phyloP scores from a whole-genome alignment of 1,140 invertebrate genomes.

The Orchestia grillus region DNA sequence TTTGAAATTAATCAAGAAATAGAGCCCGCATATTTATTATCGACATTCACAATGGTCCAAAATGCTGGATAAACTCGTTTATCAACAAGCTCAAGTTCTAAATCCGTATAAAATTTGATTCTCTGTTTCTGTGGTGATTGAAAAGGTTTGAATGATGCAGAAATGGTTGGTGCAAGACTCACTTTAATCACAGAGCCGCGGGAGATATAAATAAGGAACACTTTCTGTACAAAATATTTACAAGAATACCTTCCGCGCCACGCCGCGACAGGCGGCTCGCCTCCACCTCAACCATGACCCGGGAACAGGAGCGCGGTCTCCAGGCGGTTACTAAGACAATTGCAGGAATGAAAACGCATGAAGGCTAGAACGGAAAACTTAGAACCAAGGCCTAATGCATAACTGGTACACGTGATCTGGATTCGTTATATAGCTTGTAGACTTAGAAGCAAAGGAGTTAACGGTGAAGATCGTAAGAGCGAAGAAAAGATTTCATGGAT shows the following conservation, averaged over 20 bases:
- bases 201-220: slow-evolving; percentile 54
- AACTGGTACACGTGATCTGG: not conserved
- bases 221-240: slow-evolving; percentile 55
- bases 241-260: not conserved
- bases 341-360: not conserved
- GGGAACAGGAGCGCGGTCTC: not conserved
- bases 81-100: too few species aligned
- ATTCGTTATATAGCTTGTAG: not conserved
- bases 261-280: not conserved
- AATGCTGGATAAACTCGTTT: too few species aligned
- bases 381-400: not conserved
- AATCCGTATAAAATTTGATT: not conserved
- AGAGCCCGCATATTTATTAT: too few species aligned
- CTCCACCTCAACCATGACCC: not conserved
- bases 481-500: not conserved
- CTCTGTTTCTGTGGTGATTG: not conserved
- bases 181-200: slow-evolving; percentile 48
- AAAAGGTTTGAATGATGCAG: not conserved
- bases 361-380: not conserved
- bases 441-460: not conserved
- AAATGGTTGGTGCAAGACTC: slow-evolving; percentile 47
- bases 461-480: not conserved
- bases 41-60: too few species aligned
- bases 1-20: too few species aligned
- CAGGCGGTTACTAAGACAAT: not conserved